Evolutionary conservation across 2,888 invertebrate genomes (phyloP), one percentile per base, ranked within the genome.

Genomic region (Desoria tigrina): DNA sequence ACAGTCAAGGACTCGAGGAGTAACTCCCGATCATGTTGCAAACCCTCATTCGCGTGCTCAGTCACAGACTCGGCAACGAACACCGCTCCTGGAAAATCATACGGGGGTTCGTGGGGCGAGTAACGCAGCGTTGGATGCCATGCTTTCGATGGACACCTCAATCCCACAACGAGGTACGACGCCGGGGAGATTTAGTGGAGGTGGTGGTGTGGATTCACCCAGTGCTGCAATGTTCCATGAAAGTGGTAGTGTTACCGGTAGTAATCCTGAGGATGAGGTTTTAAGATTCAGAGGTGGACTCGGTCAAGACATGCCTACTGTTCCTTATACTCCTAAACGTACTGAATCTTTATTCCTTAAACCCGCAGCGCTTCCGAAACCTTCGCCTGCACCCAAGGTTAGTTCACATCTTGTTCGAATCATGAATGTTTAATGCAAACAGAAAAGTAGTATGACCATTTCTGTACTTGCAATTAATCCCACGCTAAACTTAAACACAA

Each of bases 331-430:
- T 80, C 93, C 93, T 66, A 93, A 94, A 81, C 86, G 94, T 78
- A 93, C 93, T 72, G 94, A 94, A 82, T 93, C 93, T 80, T 84
- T 94, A 77, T 93, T 88, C 81, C 87, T 92, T 77, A 83, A 84
- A 77, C 86, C 86, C 56, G 83, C 82, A 71, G 77, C 76, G 45
- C 64, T 65, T 61, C 68, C 70, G 27, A 71, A 71, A 59, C 61
- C 69, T 63, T 51, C 67, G 62, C 63, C 73, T 37, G 64, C 72
- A 72, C 76, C 74, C 65, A 76, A 74, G 76, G 73, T 71, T 73
- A 74, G 72, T 70, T 74, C n/a, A n/a, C n/a, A n/a, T n/a, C n/a
- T n/a, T n/a, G n/a, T n/a, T n/a, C n/a, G 39, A 50, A 39, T 24
- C 21, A 37, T 26, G 39, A 61, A 32, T 53, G 7, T n/a, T 53